These are phyloP conservation scores for Aphidius ervi DNA, from an alignment of 1,140 invertebrate species.

Conservation along the genomic window DNA sequence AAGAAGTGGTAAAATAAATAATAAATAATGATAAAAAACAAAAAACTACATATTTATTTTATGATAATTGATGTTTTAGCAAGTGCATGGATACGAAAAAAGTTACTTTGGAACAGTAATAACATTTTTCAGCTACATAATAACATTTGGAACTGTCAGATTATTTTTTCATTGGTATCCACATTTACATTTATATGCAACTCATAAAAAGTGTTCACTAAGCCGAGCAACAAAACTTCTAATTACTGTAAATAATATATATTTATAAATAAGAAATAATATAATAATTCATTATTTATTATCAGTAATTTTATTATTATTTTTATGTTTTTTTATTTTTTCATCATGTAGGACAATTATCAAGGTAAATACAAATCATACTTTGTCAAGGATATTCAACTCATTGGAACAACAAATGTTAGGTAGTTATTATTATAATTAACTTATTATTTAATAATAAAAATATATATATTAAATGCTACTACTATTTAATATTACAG, in stretches of 20 bases:
- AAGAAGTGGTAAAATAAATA: conserved; percentile 37
- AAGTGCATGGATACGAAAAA: conserved; percentile 63
- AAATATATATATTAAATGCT: neutral
- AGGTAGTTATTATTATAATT: conserved; percentile 34
- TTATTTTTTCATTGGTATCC: conserved; percentile 87
- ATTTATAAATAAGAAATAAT: neutral
- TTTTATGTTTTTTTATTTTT: conserved; percentile 17
- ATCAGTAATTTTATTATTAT: conserved; percentile 7
- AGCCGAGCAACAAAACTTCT: conserved; percentile 72
- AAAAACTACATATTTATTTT: conserved; percentile 10
- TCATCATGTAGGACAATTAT: conserved; percentile 58
- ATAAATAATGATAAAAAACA: conserved; percentile 4
- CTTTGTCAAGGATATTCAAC: conserved; percentile 61
- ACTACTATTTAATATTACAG: conserved; percentile 1
- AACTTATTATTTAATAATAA: conserved; percentile 1
- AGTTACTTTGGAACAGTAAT: conserved; percentile 52
- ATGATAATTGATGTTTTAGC: conserved; percentile 53
- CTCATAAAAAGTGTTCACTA: conserved; percentile 66
- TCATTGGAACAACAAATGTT: conserved; percentile 53
- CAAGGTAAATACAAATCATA: conserved; percentile 66
- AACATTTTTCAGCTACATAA: conserved; percentile 61
- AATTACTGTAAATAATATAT: conserved; percentile 61
- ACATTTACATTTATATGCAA: conserved; percentile 69
- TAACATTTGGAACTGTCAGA: conserved; percentile 70
- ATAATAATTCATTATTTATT: conserved; percentile 1